A percentile compares a stretch with the other conserved stretches of the same genome.
Evolutionary conservation across 1,140 invertebrate species (phyloP).

Genomic region (Scaptomyza pallida): DNA sequence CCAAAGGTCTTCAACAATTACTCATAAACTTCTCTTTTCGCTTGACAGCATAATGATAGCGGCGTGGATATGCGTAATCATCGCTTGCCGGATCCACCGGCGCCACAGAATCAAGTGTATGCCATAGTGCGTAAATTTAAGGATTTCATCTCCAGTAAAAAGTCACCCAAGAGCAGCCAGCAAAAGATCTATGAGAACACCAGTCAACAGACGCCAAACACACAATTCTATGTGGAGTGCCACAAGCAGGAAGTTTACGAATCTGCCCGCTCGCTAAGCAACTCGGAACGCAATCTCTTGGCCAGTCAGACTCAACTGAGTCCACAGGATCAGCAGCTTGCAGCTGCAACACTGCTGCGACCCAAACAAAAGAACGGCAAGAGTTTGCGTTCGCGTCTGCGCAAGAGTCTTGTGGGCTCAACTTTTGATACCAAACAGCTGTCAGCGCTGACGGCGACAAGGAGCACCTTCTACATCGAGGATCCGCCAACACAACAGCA

Average conservation of each 20-base stretch:
- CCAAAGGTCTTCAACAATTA: not conserved
- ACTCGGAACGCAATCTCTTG: slow-evolving; percentile 51
- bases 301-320: too few relatives aligned
- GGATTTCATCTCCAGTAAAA: slow-evolving; percentile 86
- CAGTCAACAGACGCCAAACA: slow-evolving; percentile 4
- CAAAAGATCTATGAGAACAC: slow-evolving; percentile 79
- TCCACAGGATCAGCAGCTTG: slow-evolving; percentile 6
- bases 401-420: slow-evolving; percentile 84
- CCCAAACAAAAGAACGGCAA: slow-evolving; percentile 85
- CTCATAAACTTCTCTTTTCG: not conserved
- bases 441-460: slow-evolving; percentile 78
- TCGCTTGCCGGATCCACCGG: slow-evolving; percentile 86
- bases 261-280: slow-evolving; percentile 38
- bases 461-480: slow-evolving; percentile 88
- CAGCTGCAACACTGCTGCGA: slow-evolving; percentile 45
- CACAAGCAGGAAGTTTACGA: slow-evolving; percentile 61
- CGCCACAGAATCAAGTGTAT: slow-evolving; percentile 84
- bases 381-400: slow-evolving; percentile 85
- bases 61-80: slow-evolving; percentile 85
- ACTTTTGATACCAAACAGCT: slow-evolving; percentile 83
- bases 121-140: slow-evolving; percentile 86
- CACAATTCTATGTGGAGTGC: slow-evolving; percentile 72
- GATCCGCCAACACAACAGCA: slow-evolving; percentile 76
- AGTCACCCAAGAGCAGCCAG: slow-evolving; percentile 84
- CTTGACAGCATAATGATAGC: slow-evolving; percentile 83